Base-by-base conservation (phyloP, 2,888 invertebrate species). In the Tenodera sinensis region DNA sequence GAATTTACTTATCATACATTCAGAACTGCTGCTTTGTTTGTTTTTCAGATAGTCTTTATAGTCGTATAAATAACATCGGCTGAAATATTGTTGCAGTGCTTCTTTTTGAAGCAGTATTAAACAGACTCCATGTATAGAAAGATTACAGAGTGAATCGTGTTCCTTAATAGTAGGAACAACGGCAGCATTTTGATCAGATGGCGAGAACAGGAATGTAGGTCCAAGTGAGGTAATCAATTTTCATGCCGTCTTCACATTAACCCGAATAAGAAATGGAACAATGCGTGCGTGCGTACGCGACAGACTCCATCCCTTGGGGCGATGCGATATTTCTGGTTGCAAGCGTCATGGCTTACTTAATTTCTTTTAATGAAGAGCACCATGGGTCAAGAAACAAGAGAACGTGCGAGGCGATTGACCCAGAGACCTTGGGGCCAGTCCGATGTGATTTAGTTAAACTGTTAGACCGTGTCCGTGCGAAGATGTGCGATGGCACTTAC, bases 21-120 rank as follows among this genome's bases (percentile, higher is more conserved):
- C 12, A 42, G 12, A 9, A 12, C 42, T 42, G 42, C 9, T 12
- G 0, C 6, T 12, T 34, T 42, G 42, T 42, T 42, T 42, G 34
- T 34, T 34, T 7, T 2, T 0, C 0, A 6, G 4, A 0, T 4
- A 6, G 6, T 0, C 34, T 4, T 30, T n/a, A n/a, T n/a, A n/a
- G n/a, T 42, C 1, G 12, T 42, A 42, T 42, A 42, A 12, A 42
- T 12, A 42, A 42, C 9, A 42, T 12, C 12, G 12, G 42, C 12
- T 4, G 12, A 42, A 12, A 42, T 42, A 12, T 42, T 42, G 42
- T 42, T 42, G 12, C 12, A 42, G 6, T 42, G 12, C 0, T 42
- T 34, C 0, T 34, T 12, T 12, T 12, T 42, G 0, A 42, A 42
- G 42, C 42, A 42, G 1, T 42, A 12, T 42, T 42, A 42, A 42